phyloP scores from a whole-genome alignment of 2,888 invertebrate species.

The Heliconius charithonia region DNA sequence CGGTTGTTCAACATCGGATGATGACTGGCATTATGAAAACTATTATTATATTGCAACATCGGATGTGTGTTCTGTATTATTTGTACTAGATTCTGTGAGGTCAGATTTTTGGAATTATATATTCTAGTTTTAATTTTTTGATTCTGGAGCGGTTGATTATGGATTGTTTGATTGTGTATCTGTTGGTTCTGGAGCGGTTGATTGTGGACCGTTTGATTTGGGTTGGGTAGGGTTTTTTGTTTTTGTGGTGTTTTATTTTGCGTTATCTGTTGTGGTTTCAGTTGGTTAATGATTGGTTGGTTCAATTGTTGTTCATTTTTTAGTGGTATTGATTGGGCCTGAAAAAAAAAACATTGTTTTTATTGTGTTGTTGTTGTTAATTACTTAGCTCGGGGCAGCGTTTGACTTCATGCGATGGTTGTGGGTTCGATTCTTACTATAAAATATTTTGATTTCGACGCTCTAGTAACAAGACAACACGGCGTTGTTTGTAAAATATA shows the following conservation, averaged over 20 bases:
- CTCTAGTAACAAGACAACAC: neutral
- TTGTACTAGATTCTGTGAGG: slow-evolving; percentile 74
- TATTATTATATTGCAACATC: slow-evolving; percentile 71
- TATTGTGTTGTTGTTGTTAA: neutral
- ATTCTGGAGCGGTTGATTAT: slow-evolving; percentile 39
- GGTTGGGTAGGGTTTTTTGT: slow-evolving; percentile 55
- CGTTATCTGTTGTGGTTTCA: slow-evolving; percentile 51
- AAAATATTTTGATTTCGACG: neutral
- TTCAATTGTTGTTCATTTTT: slow-evolving; percentile 60
- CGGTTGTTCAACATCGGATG: slow-evolving; percentile 72
- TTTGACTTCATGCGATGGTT: neutral
- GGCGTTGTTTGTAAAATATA: neutral
- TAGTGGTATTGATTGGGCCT: slow-evolving; percentile 64
- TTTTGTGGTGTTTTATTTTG: slow-evolving; percentile 43
- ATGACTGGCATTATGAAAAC: slow-evolving; percentile 75
- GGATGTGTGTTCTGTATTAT: slow-evolving; percentile 80
- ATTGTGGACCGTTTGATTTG: slow-evolving; percentile 47
- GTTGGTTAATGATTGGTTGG: slow-evolving; percentile 56
- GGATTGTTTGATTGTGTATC: slow-evolving; percentile 43
- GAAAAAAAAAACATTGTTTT: slow-evolving; percentile 39
- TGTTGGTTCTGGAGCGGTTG: slow-evolving; percentile 45
- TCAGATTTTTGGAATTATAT: slow-evolving; percentile 64
- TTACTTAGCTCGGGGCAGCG: neutral
- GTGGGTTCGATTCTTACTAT: neutral
- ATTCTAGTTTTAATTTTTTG: slow-evolving; percentile 59